Percentiles rank a stretch among this genome's conserved stretches.
phyloP scores from a whole-genome alignment of 30 jellyfish, hydroid and myxozoan species.

The Chrysaora quinquecirrha region DNA sequence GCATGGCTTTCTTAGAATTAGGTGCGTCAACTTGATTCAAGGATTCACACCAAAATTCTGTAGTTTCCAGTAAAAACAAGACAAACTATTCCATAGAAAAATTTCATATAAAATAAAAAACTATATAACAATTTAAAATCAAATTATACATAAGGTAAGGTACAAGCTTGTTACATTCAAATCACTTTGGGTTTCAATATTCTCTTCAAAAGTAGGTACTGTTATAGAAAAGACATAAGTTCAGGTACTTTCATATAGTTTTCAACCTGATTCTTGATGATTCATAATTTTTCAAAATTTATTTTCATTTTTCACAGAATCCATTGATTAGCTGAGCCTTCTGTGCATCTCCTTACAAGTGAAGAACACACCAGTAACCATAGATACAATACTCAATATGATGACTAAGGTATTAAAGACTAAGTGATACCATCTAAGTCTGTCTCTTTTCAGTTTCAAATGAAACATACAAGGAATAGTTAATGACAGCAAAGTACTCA shows the following conservation, averaged over 20 bases:
- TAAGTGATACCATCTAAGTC: slow-evolving; percentile 71
- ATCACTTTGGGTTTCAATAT: background rate
- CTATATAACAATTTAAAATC: too few species aligned
- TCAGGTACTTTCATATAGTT: too few species aligned
- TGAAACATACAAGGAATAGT: slow-evolving; percentile 86
- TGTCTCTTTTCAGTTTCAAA: slow-evolving; percentile 58
- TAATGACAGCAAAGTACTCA: slow-evolving; percentile 66
- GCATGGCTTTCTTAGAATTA: too few species aligned
- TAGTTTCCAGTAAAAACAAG: too few species aligned
- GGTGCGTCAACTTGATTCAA: too few species aligned
- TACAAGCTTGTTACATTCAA: too few species aligned
- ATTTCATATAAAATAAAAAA: too few species aligned
- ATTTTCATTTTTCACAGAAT: background rate
- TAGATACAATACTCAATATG: slow-evolving; percentile 38
- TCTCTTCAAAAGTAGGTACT: background rate
- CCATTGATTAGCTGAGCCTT: background rate
- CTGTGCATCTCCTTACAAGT: slow-evolving; percentile 55
- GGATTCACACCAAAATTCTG: too few species aligned
- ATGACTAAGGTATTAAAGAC: slow-evolving; percentile 52
- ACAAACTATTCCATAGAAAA: too few species aligned
- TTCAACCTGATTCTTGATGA: too few species aligned
- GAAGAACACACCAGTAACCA: slow-evolving; percentile 65
- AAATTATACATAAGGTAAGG: background rate
- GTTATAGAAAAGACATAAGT: background rate
- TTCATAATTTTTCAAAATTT: background rate